A percentile compares a stretch with the other conserved stretches of the same genome.
Conservation (phyloP, 2,797 vertebrate genomes). For the Hydrophis major region DNA sequence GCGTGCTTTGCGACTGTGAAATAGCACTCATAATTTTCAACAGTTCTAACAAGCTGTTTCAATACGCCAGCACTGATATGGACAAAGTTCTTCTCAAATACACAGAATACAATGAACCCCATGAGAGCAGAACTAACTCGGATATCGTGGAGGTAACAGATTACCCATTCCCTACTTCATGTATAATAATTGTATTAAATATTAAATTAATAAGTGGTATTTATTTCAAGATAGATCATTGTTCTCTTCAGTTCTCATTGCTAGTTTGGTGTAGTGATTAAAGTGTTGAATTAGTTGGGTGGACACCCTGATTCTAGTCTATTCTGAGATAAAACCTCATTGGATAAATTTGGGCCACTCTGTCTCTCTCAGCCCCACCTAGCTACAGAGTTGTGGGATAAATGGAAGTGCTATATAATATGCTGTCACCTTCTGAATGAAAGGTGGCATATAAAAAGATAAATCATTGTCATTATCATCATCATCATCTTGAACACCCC, state of each 20-base stretch:
- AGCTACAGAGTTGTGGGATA: neutral
- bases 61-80: constrained; percentile 99
- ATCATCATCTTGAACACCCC: neutral
- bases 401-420: neutral
- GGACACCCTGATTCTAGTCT: neutral
- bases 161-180: constrained; percentile 19
- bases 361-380: neutral
- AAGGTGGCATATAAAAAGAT: neutral
- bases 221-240: neutral
- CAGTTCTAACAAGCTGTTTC: constrained; percentile 99
- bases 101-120: constrained; percentile 98
- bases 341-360: neutral
- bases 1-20: constrained; percentile 99
- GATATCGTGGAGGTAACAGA: constrained; percentile 97
- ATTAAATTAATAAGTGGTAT: neutral
- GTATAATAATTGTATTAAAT: constrained; percentile 17
- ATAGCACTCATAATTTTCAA: constrained; percentile 99
- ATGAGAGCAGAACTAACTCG: constrained; percentile 99
- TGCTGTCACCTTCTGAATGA: neutral
- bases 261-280: neutral
- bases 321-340: neutral
- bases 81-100: constrained; percentile 99
- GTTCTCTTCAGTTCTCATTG: neutral
- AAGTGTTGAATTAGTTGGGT: neutral
- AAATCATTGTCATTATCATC: neutral